These are phyloP conservation scores for Pachyrhynchus sulphureomaculatus DNA, from an alignment of 1,140 invertebrate species.

Conservation along the genomic window DNA sequence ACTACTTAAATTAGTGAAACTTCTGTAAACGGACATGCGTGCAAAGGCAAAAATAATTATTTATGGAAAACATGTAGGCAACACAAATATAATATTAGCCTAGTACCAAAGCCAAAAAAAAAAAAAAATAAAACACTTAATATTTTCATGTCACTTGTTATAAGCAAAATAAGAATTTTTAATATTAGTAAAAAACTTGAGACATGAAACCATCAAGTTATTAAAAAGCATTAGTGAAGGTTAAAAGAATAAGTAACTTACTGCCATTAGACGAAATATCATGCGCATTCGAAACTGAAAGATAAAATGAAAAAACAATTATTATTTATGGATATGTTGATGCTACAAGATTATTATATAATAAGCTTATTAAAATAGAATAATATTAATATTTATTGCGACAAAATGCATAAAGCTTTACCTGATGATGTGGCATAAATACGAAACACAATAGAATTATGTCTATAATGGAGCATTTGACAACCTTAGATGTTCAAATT, in stretches of 20 bases:
- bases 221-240: constrained; percentile 28
- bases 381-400: no score
- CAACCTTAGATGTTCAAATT: no score
- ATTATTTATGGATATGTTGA: constrained; percentile 26
- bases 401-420: no score
- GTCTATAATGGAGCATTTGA: no score
- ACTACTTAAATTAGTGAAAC: no score
- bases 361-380: no score
- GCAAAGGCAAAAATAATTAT: not conserved
- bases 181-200: not conserved
- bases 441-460: no score
- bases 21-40: no score
- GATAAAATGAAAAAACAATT: constrained; percentile 38
- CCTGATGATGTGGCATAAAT: no score
- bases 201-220: constrained; percentile 22
- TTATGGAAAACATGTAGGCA: not conserved
- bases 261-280: constrained; percentile 42
- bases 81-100: not conserved
- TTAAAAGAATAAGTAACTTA: constrained; percentile 40
- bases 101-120: constrained; percentile 4
- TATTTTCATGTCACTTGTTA: constrained; percentile 7
- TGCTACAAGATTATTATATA: no score
- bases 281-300: constrained; percentile 43
- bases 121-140: constrained; percentile 2
- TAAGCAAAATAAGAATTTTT: not conserved